Conservation (phyloP, 2,888 invertebrate genomes). For the Nymphalis c-album region DNA sequence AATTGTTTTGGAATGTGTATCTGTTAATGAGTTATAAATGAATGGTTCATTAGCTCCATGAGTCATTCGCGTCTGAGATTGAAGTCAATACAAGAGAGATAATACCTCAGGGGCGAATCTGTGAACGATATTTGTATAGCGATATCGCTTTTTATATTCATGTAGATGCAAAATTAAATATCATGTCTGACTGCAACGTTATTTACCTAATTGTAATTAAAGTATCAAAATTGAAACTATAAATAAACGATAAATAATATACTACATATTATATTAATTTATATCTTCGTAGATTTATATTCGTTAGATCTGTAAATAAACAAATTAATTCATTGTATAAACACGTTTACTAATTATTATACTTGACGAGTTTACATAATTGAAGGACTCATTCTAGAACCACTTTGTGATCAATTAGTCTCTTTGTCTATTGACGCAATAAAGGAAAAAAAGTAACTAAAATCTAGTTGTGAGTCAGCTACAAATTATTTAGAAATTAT, state of each 20-base stretch:
- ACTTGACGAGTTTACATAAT: conserved; percentile 4
- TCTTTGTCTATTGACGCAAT: conserved; percentile 1
- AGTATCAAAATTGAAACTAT: too few species aligned
- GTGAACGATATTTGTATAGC: too few species aligned
- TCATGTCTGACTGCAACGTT: too few species aligned
- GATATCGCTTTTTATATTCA: too few species aligned
- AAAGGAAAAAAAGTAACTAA: background rate
- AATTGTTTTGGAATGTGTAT: conserved; percentile 29
- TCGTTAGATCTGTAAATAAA: too few species aligned
- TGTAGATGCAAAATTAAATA: too few species aligned
- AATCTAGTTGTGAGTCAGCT: conserved; percentile 2
- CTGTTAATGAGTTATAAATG: conserved; percentile 27
- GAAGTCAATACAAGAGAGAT: conserved; percentile 10
- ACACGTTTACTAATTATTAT: background rate
- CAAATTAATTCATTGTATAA: background rate
- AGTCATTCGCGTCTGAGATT: conserved; percentile 19
- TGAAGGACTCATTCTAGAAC: conserved; percentile 1
- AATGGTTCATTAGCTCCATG: conserved; percentile 27
- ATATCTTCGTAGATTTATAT: too few species aligned
- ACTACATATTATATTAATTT: too few species aligned
- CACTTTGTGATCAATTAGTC: background rate
- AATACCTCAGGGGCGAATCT: background rate
- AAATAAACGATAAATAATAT: too few species aligned
- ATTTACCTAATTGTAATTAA: too few species aligned
- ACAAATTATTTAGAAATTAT: background rate